phyloP scores from a whole-genome alignment of 2,797 vertebrate species.

The Malacoraja senta region DNA sequence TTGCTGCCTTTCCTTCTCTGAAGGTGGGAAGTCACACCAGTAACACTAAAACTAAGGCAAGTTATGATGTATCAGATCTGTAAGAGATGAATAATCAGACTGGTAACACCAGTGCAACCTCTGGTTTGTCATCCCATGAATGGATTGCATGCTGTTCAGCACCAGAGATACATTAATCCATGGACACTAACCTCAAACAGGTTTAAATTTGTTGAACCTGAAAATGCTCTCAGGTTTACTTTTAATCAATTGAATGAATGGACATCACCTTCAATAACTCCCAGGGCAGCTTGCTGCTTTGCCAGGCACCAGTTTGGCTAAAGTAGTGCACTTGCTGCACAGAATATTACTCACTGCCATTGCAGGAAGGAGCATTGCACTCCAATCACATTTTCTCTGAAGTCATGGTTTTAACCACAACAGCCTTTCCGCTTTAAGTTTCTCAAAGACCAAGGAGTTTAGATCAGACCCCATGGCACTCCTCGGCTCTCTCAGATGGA shows the following conservation, averaged over 20 bases:
- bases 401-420: background rate
- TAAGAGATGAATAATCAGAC: background rate
- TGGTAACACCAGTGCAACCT: too few relatives aligned
- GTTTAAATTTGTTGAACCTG: background rate
- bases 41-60: background rate
- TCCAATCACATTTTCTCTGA: background rate
- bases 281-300: background rate
- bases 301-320: background rate
- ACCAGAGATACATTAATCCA: background rate
- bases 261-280: background rate
- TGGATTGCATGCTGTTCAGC: too few relatives aligned
- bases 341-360: background rate
- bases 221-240: background rate
- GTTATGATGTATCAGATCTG: background rate
- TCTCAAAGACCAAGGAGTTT: background rate
- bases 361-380: background rate
- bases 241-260: background rate
- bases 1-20: background rate
- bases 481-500: too few relatives aligned
- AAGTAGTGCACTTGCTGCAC: background rate
- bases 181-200: too few relatives aligned
- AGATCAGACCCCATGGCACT: background rate
- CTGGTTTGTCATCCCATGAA: background rate
- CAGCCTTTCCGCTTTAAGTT: background rate
- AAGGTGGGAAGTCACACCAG: background rate